phyloP scores from a whole-genome alignment of 2,888 invertebrate species.

The Ectobius pallidus region DNA sequence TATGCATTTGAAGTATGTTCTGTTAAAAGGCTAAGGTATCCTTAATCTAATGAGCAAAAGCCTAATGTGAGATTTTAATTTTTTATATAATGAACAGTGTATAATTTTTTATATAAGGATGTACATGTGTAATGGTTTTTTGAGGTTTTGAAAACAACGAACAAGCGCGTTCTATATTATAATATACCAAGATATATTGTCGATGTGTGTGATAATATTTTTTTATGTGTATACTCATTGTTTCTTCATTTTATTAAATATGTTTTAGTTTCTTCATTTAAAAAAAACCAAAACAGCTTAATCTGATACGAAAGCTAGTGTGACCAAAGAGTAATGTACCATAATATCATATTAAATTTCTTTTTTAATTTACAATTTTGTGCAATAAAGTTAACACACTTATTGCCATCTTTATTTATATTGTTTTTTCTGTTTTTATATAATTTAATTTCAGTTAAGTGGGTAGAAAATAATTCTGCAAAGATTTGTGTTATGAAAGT shows the following conservation, averaged over 20 bases:
- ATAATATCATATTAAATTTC: conserved; percentile 35
- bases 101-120: conserved; percentile 38
- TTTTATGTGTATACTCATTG: conserved; percentile 29
- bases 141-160: conserved; percentile 38
- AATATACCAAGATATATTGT: conserved; percentile 30
- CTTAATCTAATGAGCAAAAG: conserved; percentile 27
- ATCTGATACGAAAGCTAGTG: conserved; percentile 42
- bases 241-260: conserved; percentile 26
- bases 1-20: conserved; percentile 28
- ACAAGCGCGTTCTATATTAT: conserved; percentile 28
- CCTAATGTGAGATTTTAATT: conserved; percentile 32
- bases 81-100: conserved; percentile 38
- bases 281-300: conserved; percentile 30
- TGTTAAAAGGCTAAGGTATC: conserved; percentile 25
- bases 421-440: conserved; percentile 28
- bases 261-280: conserved; percentile 32
- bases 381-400: conserved; percentile 41
- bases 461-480: conserved; percentile 15
- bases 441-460: conserved; percentile 25
- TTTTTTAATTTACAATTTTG: conserved; percentile 37
- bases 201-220: conserved; percentile 29
- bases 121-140: conserved; percentile 35
- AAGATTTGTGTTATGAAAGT: neutral
- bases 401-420: conserved; percentile 36
- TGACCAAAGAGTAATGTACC: conserved; percentile 44